A percentile compares a stretch with the other conserved stretches of the same genome.
Conservation (phyloP, 2,888 invertebrate species). For the Salticus scenicus region DNA sequence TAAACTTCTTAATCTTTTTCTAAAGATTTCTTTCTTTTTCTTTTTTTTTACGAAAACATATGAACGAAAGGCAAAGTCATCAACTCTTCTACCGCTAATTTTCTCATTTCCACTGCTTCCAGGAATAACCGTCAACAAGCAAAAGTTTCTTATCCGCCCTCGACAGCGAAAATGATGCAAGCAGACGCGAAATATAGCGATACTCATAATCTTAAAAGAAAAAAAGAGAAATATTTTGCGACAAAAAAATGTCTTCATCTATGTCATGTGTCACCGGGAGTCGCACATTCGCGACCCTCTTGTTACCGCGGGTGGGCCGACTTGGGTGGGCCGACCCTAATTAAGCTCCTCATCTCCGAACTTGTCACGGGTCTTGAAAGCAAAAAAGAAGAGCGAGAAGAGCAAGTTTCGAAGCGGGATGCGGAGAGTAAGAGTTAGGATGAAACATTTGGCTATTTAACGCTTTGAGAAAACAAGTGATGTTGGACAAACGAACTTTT, state of each 20-base stretch:
- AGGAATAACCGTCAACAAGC: constrained; percentile 38
- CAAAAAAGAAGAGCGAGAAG: background rate
- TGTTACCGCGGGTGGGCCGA: constrained; percentile 63
- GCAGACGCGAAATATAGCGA: constrained; percentile 5
- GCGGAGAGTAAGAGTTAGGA: background rate
- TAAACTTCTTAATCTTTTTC: background rate
- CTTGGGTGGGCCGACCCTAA: constrained; percentile 63
- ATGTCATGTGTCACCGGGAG: constrained; percentile 62
- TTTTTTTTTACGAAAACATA: background rate
- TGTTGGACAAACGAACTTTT: too few relatives aligned
- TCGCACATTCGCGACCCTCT: constrained; percentile 61
- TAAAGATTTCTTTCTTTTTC: background rate
- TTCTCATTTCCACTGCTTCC: constrained; percentile 55
- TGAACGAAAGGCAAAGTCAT: background rate
- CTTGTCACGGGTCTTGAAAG: constrained; percentile 31
- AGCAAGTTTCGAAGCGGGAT: background rate
- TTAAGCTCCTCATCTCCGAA: constrained; percentile 43
- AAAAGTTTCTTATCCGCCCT: background rate
- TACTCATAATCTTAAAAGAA: background rate
- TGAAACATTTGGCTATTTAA: background rate
- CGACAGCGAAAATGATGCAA: background rate
- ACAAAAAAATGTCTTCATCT: constrained; percentile 62
- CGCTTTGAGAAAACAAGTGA: background rate
- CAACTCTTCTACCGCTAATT: constrained; percentile 33
- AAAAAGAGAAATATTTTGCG: background rate